These are phyloP conservation scores for Leptopilina syphax DNA, from an alignment of 2,888 invertebrate species.

Conservation along the genomic window DNA sequence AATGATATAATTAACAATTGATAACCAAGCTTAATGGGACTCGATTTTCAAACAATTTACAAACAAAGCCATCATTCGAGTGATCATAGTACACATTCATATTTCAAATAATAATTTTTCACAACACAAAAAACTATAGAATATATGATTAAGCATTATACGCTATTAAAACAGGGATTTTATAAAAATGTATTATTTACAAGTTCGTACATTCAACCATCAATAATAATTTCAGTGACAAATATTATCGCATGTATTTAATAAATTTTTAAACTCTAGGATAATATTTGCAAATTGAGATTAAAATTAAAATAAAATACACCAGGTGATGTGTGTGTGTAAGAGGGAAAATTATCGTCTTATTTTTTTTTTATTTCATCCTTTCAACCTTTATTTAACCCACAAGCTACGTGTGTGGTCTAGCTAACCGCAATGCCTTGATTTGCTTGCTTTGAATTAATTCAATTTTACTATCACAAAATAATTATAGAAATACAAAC, in stretches of 20 bases:
- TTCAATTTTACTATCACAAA: background rate
- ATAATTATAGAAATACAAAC: background rate
- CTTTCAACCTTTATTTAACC: background rate
- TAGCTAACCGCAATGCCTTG: background rate
- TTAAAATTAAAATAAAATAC: background rate
- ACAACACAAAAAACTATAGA: too few species aligned
- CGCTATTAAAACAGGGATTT: too few species aligned
- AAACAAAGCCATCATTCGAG: background rate
- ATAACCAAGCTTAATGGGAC: conserved; percentile 18
- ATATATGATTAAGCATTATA: too few species aligned
- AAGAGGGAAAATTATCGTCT: background rate
- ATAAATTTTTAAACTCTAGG: too few species aligned
- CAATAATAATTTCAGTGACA: too few species aligned
- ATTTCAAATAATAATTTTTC: too few species aligned
- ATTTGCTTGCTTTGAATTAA: background rate
- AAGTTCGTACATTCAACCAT: too few species aligned
- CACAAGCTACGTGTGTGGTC: conserved; percentile 11
- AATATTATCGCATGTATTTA: too few species aligned
- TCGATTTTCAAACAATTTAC: background rate
- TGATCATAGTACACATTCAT: too few species aligned
- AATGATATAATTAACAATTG: conserved; percentile 24
- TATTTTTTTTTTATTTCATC: background rate
- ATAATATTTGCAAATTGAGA: background rate
- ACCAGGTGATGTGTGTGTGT: background rate
- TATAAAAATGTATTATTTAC: too few species aligned